phyloP scores from a whole-genome alignment of 2,888 invertebrate genomes.

The Tachina lurida region DNA sequence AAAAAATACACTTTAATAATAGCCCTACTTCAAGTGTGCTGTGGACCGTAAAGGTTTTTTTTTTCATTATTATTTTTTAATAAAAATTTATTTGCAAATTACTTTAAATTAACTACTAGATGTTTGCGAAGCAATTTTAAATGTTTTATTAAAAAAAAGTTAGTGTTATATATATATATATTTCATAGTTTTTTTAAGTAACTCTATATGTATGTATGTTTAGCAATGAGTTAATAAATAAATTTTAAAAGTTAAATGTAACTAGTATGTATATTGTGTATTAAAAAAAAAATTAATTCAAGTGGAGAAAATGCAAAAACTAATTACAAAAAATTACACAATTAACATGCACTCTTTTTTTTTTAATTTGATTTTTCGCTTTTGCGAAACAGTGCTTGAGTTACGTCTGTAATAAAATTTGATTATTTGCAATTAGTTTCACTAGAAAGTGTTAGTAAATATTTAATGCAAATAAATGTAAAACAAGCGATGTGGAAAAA shows the following conservation, averaged over 20 bases:
- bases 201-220: conserved; percentile 6
- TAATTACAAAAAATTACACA: conserved; percentile 15
- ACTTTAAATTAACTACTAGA: conserved; percentile 19
- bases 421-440: conserved; percentile 35
- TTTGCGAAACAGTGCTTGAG: not conserved
- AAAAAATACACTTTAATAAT: conserved; percentile 11
- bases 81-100: conserved; percentile 50
- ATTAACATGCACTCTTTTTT: not conserved
- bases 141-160: not conserved
- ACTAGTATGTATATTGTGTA: too few relatives aligned
- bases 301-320: not conserved
- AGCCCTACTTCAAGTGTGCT: conserved; percentile 23
- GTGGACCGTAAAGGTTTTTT: conserved; percentile 42
- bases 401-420: conserved; percentile 32
- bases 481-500: not conserved
- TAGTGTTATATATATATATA: not conserved
- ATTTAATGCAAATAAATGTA: not conserved
- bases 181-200: conserved; percentile 7
- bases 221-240: conserved; percentile 35
- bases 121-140: conserved; percentile 33
- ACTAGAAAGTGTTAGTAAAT: conserved; percentile 11
- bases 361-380: not conserved
- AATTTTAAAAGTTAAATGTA: conserved; percentile 28
- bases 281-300: not conserved
- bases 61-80: conserved; percentile 5